phyloP scores from a whole-genome alignment of 2,888 invertebrate species.

The Dryomyza anilis region DNA sequence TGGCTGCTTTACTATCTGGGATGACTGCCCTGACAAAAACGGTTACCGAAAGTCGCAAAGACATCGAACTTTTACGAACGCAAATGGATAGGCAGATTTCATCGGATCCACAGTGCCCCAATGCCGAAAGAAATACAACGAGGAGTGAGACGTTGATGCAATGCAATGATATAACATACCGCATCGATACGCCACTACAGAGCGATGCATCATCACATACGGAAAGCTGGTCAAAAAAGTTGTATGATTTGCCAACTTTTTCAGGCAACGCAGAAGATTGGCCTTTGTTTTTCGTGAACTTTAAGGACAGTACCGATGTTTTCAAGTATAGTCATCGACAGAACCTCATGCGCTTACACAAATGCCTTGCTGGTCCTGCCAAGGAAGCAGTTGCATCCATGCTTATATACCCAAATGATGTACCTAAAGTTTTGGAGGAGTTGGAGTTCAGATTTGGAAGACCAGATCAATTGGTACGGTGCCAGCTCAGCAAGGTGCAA shows the following conservation, averaged over 20 bases:
- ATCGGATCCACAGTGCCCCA: too few species aligned
- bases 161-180: too few species aligned
- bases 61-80: too few species aligned
- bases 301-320: background rate
- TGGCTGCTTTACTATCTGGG: too few species aligned
- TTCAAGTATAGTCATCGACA: conserved; percentile 5
- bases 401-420: conserved; percentile 24
- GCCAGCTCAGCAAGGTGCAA: background rate
- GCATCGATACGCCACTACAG: too few species aligned
- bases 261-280: background rate
- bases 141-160: too few species aligned
- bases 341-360: conserved; percentile 24
- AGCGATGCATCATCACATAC: too few species aligned
- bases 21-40: too few species aligned
- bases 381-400: conserved; percentile 28
- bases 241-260: background rate
- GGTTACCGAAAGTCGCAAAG: too few species aligned
- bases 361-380: conserved; percentile 24
- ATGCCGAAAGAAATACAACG: too few species aligned
- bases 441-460: conserved; percentile 29
- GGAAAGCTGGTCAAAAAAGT: too few species aligned
- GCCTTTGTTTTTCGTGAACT: background rate
- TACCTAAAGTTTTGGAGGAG: conserved; percentile 24
- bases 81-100: too few species aligned
- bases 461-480: conserved; percentile 26